Evolutionary conservation across 2,113 vertebrate genomes (phyloP), one percentile per base, ranked within the genome.

Genomic region (Nansenia antarctica): DNA sequence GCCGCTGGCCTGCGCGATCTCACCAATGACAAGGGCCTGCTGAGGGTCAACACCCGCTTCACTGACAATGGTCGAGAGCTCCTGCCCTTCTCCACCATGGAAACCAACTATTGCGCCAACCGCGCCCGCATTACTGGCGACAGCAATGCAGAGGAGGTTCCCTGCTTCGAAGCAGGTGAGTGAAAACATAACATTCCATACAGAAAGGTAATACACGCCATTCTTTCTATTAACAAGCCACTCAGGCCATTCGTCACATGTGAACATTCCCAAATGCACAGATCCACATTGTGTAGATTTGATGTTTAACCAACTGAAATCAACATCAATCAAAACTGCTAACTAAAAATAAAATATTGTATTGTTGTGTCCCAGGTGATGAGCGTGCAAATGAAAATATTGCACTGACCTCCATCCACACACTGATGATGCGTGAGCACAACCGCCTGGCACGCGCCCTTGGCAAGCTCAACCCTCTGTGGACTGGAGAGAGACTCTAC

Each of bases 371-470:
- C 31, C 22, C 52, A 92, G 93, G 93, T 54, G 93, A 93, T 6
- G 67, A 4, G 0, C 90, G 91, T 7, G 1, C 61, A 30, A 75
- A 85, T 31, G 89, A 92, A 71, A 91, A 93, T 73, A 77, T 85
- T 14, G 90, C 15, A 5, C 76, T 93, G 59, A 49, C 82, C 0
- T 65, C 87, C 24, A 0, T 93, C 2, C 92, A 93, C 81, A 90
- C 89, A 2, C 62, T 93, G 47, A 47, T 93, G 18, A 0, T 93
- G 54, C 86, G 90, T 15, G 91, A 94, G n/a, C 93, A 93, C 80
- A 94, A 94, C 60, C 89, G 91, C 0, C 37, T 94, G 67, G 90
- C 80, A 0, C 78, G 79, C 0, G 83, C 64, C 3, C 80, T 93
- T 26, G 70, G 35, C 2, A 1, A 61, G 1, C 64, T 90, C n/a